Conservation (phyloP, 2,888 invertebrate genomes). For the Caenorhabditis sulstoni region DNA sequence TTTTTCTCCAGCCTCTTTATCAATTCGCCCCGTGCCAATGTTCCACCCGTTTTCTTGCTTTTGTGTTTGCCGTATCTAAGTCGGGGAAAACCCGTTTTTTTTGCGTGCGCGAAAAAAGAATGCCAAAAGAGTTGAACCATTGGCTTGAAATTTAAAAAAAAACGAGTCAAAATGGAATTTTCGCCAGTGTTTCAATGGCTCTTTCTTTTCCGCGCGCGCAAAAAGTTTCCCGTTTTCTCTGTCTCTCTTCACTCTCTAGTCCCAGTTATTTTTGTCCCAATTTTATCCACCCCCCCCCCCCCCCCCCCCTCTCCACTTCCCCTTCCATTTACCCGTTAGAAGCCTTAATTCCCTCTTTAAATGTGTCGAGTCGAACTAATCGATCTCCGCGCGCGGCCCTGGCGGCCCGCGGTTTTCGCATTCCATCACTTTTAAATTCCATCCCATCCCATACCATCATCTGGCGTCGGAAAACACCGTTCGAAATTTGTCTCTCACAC, state of each 20-base stretch:
- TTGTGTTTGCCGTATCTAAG: too few relatives aligned
- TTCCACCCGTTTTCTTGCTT: neutral
- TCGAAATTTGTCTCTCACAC: too few relatives aligned
- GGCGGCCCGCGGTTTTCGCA: conserved; percentile 40
- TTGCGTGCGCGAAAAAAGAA: too few relatives aligned
- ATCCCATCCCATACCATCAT: neutral
- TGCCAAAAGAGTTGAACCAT: too few relatives aligned
- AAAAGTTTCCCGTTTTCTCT: too few relatives aligned
- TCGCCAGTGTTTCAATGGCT: too few relatives aligned
- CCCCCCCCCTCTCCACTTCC: neutral
- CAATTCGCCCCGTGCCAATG: neutral
- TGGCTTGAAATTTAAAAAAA: too few relatives aligned
- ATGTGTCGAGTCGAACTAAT: conserved; percentile 40
- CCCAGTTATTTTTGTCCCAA: too few relatives aligned
- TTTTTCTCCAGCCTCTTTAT: conserved; percentile 9
- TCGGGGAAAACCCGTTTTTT: too few relatives aligned
- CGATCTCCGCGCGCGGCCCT: conserved; percentile 30
- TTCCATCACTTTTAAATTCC: conserved; percentile 32
- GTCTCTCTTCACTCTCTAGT: too few relatives aligned
- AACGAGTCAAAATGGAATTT: too few relatives aligned
- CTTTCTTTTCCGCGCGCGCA: too few relatives aligned
- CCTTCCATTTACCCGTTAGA: conserved; percentile 7
- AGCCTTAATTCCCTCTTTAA: conserved; percentile 53
- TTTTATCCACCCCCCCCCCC: neutral
- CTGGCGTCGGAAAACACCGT: neutral